These are phyloP conservation scores for cat (Felis catus) DNA, from an alignment of 2,113 vertebrate genomes.

Conservation along the genomic window DNA sequence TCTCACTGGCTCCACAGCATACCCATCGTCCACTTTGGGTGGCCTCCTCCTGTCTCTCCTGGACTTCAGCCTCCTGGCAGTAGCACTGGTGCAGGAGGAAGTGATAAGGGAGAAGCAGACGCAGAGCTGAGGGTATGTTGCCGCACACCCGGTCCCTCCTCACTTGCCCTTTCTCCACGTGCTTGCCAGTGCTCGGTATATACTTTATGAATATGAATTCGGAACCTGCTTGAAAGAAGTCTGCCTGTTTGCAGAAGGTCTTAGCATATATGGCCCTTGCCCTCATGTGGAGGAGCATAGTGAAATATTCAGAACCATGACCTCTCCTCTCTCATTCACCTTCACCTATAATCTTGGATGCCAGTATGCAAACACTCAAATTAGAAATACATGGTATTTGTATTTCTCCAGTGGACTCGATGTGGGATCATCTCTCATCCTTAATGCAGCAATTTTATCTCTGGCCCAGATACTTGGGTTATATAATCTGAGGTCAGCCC, in stretches of 20 bases:
- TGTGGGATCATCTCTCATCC: neutral
- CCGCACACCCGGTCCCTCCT: neutral
- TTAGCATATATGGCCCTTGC: neutral
- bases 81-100: neutral
- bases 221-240: neutral
- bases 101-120: too few relatives aligned
- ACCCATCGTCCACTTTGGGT: rapidly evolving
- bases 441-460: neutral
- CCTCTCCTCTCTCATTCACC: neutral
- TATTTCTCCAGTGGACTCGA: neutral
- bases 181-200: neutral
- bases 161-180: neutral
- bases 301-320: neutral
- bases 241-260: neutral
- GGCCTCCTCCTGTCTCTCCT: neutral
- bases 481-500: neutral
- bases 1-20: neutral
- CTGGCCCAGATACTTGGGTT: neutral
- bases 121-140: too few relatives aligned
- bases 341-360: neutral
- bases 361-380: neutral
- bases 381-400: neutral
- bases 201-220: neutral
- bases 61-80: neutral
- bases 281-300: neutral